phyloP scores from a whole-genome alignment of 2,113 vertebrate genomes.

The Semicossyphus pulcher region DNA sequence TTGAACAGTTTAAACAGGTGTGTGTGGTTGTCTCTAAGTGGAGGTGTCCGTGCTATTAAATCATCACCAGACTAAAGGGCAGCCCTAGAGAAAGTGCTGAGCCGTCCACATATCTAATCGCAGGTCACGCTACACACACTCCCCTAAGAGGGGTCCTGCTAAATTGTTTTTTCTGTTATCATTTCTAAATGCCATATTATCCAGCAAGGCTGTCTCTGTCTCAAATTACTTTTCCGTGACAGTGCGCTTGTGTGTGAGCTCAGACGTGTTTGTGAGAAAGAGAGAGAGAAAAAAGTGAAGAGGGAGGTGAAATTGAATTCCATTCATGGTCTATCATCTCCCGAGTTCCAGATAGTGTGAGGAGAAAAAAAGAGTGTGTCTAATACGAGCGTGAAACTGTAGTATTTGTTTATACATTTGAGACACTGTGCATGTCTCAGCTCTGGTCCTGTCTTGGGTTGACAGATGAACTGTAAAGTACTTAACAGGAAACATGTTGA shows the following conservation, averaged over 20 bases:
- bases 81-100: slow-evolving; percentile 52
- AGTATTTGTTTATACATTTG: slow-evolving; percentile 47
- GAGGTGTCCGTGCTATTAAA: slow-evolving; percentile 50
- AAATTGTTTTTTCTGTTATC: slow-evolving; percentile 61
- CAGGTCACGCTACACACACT: slow-evolving; percentile 30
- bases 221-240: slow-evolving; percentile 39
- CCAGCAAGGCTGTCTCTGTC: slow-evolving; percentile 44
- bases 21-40: slow-evolving; percentile 17
- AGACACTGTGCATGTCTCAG: slow-evolving; percentile 22
- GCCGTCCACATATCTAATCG: slow-evolving; percentile 46
- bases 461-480: slow-evolving; percentile 23
- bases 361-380: slow-evolving; percentile 22
- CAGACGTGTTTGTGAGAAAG: neutral
- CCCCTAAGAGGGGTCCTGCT: slow-evolving; percentile 30
- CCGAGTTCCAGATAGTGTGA: slow-evolving; percentile 37
- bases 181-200: slow-evolving; percentile 60
- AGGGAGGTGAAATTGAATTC: slow-evolving; percentile 64
- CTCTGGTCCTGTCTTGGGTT: slow-evolving; percentile 16
- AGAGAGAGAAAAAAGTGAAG: neutral
- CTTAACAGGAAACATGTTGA: neutral
- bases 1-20: neutral
- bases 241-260: neutral
- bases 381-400: slow-evolving; percentile 43
- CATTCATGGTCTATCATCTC: slow-evolving; percentile 56
- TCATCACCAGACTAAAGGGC: slow-evolving; percentile 58